Conservation (phyloP, 2,113 vertebrate species). For the Heterotis niloticus region DNA sequence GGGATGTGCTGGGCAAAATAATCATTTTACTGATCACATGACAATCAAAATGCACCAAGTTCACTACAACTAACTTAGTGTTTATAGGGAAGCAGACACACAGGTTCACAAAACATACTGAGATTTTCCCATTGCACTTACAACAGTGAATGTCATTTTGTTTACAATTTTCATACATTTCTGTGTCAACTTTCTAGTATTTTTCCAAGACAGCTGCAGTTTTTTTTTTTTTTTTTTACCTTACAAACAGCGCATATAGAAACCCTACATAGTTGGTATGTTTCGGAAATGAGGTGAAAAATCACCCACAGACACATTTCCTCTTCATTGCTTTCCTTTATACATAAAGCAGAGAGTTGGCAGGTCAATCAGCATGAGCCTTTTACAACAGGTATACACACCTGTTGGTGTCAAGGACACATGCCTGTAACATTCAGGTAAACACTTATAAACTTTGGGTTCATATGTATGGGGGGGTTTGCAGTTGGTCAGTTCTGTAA, state of each 20-base stretch:
- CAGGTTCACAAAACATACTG: conserved; percentile 86
- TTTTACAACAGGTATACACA: not conserved
- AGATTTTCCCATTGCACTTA: conserved; percentile 85
- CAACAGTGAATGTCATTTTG: conserved; percentile 74
- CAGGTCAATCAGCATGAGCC: conserved; percentile 39
- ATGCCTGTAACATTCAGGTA: too few relatives aligned
- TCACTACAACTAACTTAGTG: conserved; percentile 91
- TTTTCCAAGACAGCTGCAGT: conserved; percentile 6
- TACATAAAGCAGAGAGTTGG: conserved; percentile 42
- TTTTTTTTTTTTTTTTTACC: not conserved
- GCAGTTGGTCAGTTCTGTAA: not conserved
- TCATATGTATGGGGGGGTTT: not conserved
- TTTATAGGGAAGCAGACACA: conserved; percentile 90
- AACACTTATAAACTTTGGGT: too few relatives aligned
- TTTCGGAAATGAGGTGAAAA: conserved; percentile 18
- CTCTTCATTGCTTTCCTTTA: conserved; percentile 24
- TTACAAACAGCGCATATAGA: conserved; percentile 27
- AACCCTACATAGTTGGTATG: conserved; percentile 20
- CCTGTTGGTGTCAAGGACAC: not conserved
- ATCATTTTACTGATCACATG: conserved; percentile 88
- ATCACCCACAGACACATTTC: conserved; percentile 31
- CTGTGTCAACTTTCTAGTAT: not conserved
- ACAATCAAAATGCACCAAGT: conserved; percentile 85
- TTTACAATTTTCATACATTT: conserved; percentile 11
- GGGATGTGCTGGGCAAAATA: conserved; percentile 87